These are phyloP conservation scores for Heteromyza rotundicornis DNA, from an alignment of 2,888 invertebrate genomes.

Conservation along the genomic window DNA sequence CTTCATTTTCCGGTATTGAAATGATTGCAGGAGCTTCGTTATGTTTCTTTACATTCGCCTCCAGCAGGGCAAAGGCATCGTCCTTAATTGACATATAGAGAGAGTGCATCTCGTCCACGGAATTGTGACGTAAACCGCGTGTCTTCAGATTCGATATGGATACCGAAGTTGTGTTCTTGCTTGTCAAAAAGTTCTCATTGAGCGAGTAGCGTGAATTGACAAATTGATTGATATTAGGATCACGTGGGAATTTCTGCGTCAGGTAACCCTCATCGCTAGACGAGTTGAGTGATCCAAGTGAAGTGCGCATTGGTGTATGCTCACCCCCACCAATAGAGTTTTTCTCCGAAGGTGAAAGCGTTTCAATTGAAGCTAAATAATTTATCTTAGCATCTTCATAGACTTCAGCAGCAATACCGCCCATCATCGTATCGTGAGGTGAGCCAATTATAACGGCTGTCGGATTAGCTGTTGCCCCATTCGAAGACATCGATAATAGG, in stretches of 20 bases:
- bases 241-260: slow-evolving; percentile 45
- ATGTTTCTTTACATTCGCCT: slow-evolving; percentile 41
- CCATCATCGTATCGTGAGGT: slow-evolving; percentile 51
- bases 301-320: slow-evolving; percentile 33
- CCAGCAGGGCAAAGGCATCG: slow-evolving; percentile 47
- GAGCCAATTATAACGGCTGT: slow-evolving; percentile 44
- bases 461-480: slow-evolving; percentile 38
- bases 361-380: slow-evolving; percentile 59
- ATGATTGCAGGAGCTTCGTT: slow-evolving; percentile 45
- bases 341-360: slow-evolving; percentile 60
- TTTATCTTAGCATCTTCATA: slow-evolving; percentile 42
- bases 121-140: slow-evolving; percentile 55
- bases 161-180: slow-evolving; percentile 40
- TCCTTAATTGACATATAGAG: slow-evolving; percentile 44
- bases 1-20: slow-evolving; percentile 50
- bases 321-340: slow-evolving; percentile 39
- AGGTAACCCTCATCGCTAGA: slow-evolving; percentile 50
- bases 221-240: slow-evolving; percentile 38
- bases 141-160: slow-evolving; percentile 45
- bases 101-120: slow-evolving; percentile 50
- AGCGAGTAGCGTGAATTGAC: slow-evolving; percentile 58
- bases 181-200: slow-evolving; percentile 57
- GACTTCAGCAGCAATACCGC: slow-evolving; percentile 40
- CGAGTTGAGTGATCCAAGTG: slow-evolving; percentile 42
- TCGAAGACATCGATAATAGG: slow-evolving; percentile 56